These are phyloP conservation scores for Poecilia gillii DNA, from an alignment of 2,797 vertebrate species.

Conservation along the genomic window DNA sequence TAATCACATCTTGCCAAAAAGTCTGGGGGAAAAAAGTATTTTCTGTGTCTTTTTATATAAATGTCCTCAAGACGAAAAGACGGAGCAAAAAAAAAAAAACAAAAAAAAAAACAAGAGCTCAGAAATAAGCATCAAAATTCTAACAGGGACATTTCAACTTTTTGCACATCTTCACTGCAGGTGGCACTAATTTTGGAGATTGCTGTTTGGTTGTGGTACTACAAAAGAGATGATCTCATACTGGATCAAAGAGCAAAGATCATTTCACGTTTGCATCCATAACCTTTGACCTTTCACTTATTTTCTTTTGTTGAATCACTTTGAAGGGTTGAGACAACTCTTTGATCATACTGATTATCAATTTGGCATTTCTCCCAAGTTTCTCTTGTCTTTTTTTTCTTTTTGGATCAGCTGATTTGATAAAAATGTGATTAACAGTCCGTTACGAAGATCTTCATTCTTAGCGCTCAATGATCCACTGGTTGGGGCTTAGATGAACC, in stretches of 20 bases:
- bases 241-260: background rate
- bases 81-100: background rate
- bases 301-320: background rate
- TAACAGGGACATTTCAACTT: background rate
- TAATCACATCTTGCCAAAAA: background rate
- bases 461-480: slow-evolving; percentile 22
- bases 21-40: background rate
- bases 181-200: background rate
- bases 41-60: background rate
- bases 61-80: background rate
- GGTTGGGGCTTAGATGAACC: slow-evolving; percentile 14
- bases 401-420: background rate
- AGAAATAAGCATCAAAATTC: background rate
- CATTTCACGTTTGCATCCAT: background rate
- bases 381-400: background rate
- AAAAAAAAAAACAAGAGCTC: background rate
- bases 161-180: background rate
- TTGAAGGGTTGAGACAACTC: background rate
- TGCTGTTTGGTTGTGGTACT: background rate
- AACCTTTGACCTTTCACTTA: background rate
- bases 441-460: background rate
- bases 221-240: background rate
- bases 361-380: background rate
- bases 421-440: background rate
- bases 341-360: background rate